Evolutionary conservation across 2,113 vertebrate genomes (phyloP).

Genomic region (Cisticola juncidis): DNA sequence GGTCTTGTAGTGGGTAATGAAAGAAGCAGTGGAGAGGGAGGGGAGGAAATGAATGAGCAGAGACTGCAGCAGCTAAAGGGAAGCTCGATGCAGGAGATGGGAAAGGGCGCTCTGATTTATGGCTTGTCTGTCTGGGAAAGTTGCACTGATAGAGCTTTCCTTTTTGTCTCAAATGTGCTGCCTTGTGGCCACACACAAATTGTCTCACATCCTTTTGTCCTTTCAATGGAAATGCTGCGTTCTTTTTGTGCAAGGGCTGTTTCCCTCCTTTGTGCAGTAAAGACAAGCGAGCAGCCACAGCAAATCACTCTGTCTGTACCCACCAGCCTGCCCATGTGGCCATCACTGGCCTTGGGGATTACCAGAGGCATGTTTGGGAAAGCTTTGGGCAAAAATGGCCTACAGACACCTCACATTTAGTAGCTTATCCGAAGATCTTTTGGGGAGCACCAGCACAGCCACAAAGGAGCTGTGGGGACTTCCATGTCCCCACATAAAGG

Average conservation of each 20-base stretch:
- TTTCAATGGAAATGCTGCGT: background rate
- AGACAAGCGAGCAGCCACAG: background rate
- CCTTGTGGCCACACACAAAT: conserved; percentile 18
- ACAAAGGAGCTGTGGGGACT: background rate
- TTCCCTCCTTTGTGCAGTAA: background rate
- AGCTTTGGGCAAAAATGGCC: background rate
- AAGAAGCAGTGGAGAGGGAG: background rate
- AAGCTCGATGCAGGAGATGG: background rate
- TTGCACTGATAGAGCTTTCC: background rate
- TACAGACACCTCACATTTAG: accelerated
- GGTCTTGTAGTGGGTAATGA: background rate
- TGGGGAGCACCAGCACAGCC: background rate
- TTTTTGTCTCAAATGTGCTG: background rate
- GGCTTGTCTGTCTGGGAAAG: conserved; percentile 44
- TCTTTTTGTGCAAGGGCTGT: background rate
- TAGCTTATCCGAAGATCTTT: background rate
- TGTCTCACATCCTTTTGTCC: background rate
- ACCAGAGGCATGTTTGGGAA: background rate
- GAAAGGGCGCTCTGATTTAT: background rate
- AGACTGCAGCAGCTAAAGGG: background rate
- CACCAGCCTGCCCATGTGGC: background rate
- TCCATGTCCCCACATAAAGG: background rate
- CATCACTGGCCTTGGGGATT: background rate
- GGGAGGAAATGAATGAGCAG: background rate
- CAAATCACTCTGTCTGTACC: background rate